Percentiles rank a stretch among this genome's conserved stretches.
phyloP scores from a whole-genome alignment of 1,140 invertebrate genomes.

The Monomorium pharaonis region DNA sequence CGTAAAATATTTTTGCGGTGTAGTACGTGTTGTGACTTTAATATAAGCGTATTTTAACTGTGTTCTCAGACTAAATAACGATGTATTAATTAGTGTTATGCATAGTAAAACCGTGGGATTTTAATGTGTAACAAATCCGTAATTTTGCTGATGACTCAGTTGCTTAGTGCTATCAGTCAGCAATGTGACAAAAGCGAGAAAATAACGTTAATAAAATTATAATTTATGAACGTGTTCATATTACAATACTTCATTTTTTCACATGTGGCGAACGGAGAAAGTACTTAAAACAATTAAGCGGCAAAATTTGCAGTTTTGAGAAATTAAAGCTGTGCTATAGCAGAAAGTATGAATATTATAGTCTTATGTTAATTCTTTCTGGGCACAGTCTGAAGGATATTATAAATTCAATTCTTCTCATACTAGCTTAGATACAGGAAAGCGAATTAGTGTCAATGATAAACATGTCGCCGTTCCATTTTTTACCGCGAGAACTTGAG shows the following conservation, averaged over 20 bases:
- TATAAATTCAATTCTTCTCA: slow-evolving; percentile 13
- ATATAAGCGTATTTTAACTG: background rate
- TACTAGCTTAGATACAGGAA: slow-evolving; percentile 2
- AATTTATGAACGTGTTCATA: background rate
- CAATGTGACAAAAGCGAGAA: background rate
- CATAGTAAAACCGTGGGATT: background rate
- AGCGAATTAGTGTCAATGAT: slow-evolving; percentile 74
- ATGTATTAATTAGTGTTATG: background rate
- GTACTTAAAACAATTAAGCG: background rate
- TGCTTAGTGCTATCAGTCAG: background rate
- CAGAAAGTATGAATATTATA: background rate
- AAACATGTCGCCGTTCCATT: slow-evolving; percentile 16
- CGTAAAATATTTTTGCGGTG: background rate
- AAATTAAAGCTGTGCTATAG: background rate
- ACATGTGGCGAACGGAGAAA: slow-evolving; percentile 4
- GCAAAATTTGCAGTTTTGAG: background rate
- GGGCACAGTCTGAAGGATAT: background rate
- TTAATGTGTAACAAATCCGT: background rate
- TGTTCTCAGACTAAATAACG: background rate
- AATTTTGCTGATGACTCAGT: background rate
- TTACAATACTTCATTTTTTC: background rate
- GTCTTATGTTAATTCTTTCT: background rate
- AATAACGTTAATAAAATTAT: background rate
- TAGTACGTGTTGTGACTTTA: background rate
- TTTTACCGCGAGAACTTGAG: slow-evolving; percentile 22